Evolutionary conservation across 2,797 vertebrate genomes (phyloP).

Genomic region (Sebastes reedi): DNA sequence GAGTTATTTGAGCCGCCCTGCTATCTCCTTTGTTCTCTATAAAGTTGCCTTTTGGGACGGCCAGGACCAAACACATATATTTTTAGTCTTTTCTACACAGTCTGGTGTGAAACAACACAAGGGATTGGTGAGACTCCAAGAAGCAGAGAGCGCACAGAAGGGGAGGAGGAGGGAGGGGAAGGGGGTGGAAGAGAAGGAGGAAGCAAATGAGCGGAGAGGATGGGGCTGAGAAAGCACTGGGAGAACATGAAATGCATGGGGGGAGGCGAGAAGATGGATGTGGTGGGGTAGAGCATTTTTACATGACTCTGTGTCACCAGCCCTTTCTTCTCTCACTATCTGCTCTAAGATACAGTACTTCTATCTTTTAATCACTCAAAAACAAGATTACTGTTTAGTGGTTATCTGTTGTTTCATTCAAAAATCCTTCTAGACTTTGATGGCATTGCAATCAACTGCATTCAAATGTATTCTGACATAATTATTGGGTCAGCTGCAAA

Average conservation of each 20-base stretch:
- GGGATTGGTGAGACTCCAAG: conserved; percentile 70
- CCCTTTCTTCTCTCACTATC: conserved; percentile 14
- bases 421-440: conserved; percentile 1
- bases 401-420: conserved; percentile 12
- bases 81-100: conserved; percentile 80
- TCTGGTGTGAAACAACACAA: conserved; percentile 80
- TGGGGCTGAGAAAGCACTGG: conserved; percentile 35
- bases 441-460: conserved; percentile 1
- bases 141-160: conserved; percentile 55
- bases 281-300: conserved; percentile 31
- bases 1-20: conserved; percentile 74
- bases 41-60: conserved; percentile 77
- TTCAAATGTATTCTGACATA: conserved; percentile 12
- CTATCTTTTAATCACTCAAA: not conserved
- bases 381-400: not conserved
- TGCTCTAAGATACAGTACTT: conserved; percentile 20
- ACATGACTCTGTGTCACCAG: conserved; percentile 42
- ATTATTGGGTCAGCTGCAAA: not conserved
- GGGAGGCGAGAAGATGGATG: conserved; percentile 29
- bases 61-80: conserved; percentile 81
- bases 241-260: conserved; percentile 52
- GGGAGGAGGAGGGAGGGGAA: conserved; percentile 17
- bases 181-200: not conserved
- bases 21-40: conserved; percentile 76
- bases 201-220: conserved; percentile 51